These are phyloP conservation scores for Neotragus pygmaeus DNA, from an alignment of 2,113 vertebrate genomes.

Conservation along the genomic window DNA sequence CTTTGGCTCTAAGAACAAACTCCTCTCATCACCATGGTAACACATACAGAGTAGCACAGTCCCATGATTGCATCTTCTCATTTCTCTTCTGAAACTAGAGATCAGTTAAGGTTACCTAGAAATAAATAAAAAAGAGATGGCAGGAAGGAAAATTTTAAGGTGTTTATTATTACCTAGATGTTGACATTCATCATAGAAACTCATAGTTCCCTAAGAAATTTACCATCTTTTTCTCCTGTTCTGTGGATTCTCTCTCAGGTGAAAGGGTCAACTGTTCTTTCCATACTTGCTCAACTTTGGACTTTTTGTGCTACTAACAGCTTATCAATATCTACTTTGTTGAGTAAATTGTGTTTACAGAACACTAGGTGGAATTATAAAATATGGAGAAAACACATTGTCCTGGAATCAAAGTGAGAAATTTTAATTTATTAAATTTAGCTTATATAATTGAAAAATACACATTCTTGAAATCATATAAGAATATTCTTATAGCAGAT, in stretches of 20 bases:
- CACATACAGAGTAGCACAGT: not conserved
- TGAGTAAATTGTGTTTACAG: not conserved
- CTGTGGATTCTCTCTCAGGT: not conserved
- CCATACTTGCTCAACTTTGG: not conserved
- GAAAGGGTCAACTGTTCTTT: not conserved
- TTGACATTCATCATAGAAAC: not conserved
- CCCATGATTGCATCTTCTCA: not conserved
- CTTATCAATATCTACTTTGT: not conserved
- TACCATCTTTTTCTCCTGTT: not conserved
- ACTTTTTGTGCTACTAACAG: not conserved
- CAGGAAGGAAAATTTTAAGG: not conserved
- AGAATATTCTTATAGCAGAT: not conserved
- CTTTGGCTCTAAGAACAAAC: not conserved
- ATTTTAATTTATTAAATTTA: not conserved
- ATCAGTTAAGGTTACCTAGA: not conserved
- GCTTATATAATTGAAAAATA: not conserved
- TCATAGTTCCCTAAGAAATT: not conserved
- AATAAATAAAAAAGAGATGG: not conserved
- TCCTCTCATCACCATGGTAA: slow-evolving; percentile 32
- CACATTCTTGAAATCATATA: not conserved
- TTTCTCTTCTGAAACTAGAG: slow-evolving; percentile 10
- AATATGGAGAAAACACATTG: not conserved
- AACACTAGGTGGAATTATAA: not conserved
- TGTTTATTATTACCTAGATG: not conserved
- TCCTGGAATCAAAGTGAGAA: not conserved